Evolutionary conservation across 2,113 vertebrate species (phyloP), one percentile per base, ranked within the genome.

Genomic region (Nothobranchius kuhntae): DNA sequence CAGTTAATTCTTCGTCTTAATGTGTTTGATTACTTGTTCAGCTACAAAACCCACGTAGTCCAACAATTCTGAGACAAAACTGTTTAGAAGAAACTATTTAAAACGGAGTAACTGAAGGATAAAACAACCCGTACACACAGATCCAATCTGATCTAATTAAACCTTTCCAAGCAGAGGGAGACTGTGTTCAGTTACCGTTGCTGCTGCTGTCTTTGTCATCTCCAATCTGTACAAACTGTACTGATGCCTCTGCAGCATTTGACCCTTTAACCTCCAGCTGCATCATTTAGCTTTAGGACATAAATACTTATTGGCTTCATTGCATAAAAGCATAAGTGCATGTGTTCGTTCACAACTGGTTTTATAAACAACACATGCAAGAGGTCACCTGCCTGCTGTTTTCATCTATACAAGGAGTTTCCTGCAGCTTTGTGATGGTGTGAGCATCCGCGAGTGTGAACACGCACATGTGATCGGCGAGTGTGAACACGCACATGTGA

Each of bases 251-350:
- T 46, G 48, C 63, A 53, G 14, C 7, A 51, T 69, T 66, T 50
- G 57, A 40, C 40, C 67, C 9, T 46, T 46, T 44, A 21, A 56
- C 62, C 65, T 44, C 68, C 52, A 57, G 73, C 73, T 69, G 71
- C 64, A 52, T 46, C 65, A 52, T 81, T 75, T 84, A 62, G 61
- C 53, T 42, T 26, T 55, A 40, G n/a, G 6, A 56, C 62, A 71
- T 71, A 40, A 77, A 73, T 11, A 46, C 56, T 81, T 35, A 80
- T 68, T 48, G 50, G 21, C 47, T 24, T 35, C 61, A 61, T 88
- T 86, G 80, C 69, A 82, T 82, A 86, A 86, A 42, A 80, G 58
- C 46, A 60, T 24, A 17, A 44, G 71, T 69, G 68, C 71, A 75
- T 65, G 48, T 56, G 55, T 61, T 61, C 73, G 77, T 85, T 5